Base-by-base conservation (phyloP, 2,888 invertebrate species). In the Halictus ligatus region DNA sequence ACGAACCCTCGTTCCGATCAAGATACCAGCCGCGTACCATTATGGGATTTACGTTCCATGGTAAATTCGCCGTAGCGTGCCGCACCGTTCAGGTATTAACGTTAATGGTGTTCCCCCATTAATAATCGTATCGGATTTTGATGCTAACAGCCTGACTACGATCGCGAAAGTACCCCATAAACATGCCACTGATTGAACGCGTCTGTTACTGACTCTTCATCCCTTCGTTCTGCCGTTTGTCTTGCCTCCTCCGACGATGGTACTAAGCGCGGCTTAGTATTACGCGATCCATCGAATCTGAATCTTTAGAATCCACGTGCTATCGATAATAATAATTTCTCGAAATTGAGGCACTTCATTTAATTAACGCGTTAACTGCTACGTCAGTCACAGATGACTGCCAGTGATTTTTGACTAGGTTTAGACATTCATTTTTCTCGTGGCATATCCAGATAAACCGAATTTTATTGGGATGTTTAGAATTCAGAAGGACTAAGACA, bases 41-140 rank as follows among this genome's bases (percentile, higher is more conserved):
- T 77, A 54, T 67, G 69, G 69, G 74, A 60, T 82, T 85, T 82
- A 78, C 50, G 67, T 43, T 1, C 46, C 21, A 25, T 50, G 48
- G 77, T 81, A 75, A 81, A 84, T 75, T 60, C 67, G 67, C 43
- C 29, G 6, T 75, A 48, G 13, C 67, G 64, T 8, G 64, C 12
- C 69, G 75, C 58, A 75, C 54, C 6, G 40, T 10, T 18, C n/a
- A 58, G 43, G 54, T 80, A 80, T 88, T 78, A 82, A 73, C 35
- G 76, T 79, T 85, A 85, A 88, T 83, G 60, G 60, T 58, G 64
- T 64, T 82, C 77, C 75, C 40, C 86, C 77, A 78, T 82, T 85
- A 74, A 76, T 69, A 69, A 74, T 48, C 67, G 25, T 60, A 54
- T 25, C 35, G 29, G 15, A 18, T 15, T 69, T 69, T 43, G 46